A percentile compares a stretch with the other conserved stretches of the same genome.
phyloP scores from a whole-genome alignment of 2,888 invertebrate species.

The Sphaerophoria taeniata region DNA sequence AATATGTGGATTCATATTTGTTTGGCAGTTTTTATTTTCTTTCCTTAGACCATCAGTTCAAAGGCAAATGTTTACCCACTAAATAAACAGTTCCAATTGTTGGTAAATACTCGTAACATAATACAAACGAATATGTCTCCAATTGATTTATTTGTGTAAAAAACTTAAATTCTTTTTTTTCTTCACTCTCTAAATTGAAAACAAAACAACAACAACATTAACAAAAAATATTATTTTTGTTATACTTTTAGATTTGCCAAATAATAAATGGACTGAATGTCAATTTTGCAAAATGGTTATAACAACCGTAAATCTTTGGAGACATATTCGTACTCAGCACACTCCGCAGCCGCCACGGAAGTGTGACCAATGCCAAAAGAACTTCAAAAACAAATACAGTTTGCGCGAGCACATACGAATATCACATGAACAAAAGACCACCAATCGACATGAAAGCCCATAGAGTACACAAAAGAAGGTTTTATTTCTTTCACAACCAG shows the following conservation, averaged over 20 bases:
- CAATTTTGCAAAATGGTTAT: conserved; percentile 84
- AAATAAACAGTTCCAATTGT: not conserved
- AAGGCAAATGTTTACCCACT: too few species aligned
- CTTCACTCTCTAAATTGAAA: conserved; percentile 54
- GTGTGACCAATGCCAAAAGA: conserved; percentile 83
- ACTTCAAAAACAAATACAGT: conserved; percentile 83
- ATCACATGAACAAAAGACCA: conserved; percentile 82
- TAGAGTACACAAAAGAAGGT: conserved; percentile 49
- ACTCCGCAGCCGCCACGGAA: conserved; percentile 83
- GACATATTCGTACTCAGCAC: conserved; percentile 83
- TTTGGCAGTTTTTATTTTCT: not conserved
- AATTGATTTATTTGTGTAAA: conserved; percentile 76
- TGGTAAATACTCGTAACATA: not conserved
- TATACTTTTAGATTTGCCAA: conserved; percentile 83
- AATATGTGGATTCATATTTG: conserved; percentile 11
- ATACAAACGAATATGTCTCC: conserved; percentile 82
- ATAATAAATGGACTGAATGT: conserved; percentile 83
- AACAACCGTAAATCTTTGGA: conserved; percentile 83
- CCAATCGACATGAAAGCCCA: conserved; percentile 60
- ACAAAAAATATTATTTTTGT: conserved; percentile 76
- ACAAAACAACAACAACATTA: conserved; percentile 54
- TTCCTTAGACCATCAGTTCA: not conserved
- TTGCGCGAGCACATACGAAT: conserved; percentile 83
- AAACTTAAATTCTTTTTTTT: conserved; percentile 34
- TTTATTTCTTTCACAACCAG: conserved; percentile 39